Conservation (phyloP, 1,140 invertebrate genomes). For the Zaprionus lachaisei region DNA sequence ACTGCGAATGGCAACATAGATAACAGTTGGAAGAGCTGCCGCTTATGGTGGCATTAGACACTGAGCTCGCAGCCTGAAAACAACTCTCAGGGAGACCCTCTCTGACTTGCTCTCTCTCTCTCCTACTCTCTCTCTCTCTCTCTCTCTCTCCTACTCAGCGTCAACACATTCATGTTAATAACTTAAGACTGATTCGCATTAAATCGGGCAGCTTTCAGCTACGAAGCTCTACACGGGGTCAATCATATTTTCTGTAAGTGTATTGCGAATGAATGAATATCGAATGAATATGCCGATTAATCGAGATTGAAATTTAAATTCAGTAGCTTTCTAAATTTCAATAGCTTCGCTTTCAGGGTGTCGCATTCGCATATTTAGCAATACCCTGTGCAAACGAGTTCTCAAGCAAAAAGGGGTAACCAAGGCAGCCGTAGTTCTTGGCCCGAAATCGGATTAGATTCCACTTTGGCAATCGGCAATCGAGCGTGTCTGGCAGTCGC, state of each 20-base stretch:
- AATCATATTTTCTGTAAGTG: neutral
- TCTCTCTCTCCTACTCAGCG: neutral
- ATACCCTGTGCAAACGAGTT: neutral
- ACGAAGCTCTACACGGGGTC: neutral
- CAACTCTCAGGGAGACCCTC: neutral
- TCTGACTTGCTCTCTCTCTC: neutral
- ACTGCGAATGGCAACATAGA: conserved; percentile 39
- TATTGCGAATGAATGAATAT: neutral
- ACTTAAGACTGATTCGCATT: neutral
- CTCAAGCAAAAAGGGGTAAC: neutral
- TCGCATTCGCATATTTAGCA: neutral
- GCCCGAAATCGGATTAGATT: neutral
- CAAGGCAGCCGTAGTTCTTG: neutral
- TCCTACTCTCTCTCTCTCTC: neutral
- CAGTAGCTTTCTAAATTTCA: conserved; percentile 19
- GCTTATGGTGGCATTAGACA: conserved; percentile 18
- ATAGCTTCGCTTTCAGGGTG: neutral
- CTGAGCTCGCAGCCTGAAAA: conserved; percentile 1
- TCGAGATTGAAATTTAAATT: neutral
- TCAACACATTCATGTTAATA: neutral
- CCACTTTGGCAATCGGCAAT: too few relatives aligned
- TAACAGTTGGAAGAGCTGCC: conserved; percentile 36
- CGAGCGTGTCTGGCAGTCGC: too few relatives aligned
- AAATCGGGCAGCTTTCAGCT: neutral
- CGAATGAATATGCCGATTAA: neutral